phyloP scores from a whole-genome alignment of 1,140 invertebrate species.

The Cheumatopsyche charites region DNA sequence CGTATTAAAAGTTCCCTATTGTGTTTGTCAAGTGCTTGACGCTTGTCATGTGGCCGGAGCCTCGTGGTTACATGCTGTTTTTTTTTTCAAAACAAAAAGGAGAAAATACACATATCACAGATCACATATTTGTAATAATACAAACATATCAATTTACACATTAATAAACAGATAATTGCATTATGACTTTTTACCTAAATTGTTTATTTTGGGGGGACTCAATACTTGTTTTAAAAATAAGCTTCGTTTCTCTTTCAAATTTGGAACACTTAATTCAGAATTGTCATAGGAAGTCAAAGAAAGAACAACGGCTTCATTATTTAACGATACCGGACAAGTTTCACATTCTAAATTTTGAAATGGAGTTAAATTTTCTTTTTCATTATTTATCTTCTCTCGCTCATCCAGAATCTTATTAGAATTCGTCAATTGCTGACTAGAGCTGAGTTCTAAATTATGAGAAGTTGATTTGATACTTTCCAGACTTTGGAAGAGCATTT shows the following conservation, averaged over 20 bases:
- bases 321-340: constrained; percentile 26
- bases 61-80: too few species aligned
- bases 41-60: too few species aligned
- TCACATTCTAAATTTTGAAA: constrained; percentile 51
- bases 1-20: too few species aligned
- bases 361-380: constrained; percentile 50
- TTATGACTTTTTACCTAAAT: constrained; percentile 51
- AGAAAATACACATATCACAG: constrained; percentile 14
- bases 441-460: constrained; percentile 48
- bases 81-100: too few species aligned
- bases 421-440: constrained; percentile 52
- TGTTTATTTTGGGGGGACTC: constrained; percentile 64
- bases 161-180: neutral
- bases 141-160: too few species aligned
- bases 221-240: constrained; percentile 67
- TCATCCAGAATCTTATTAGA: constrained; percentile 50
- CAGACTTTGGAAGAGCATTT: constrained; percentile 55
- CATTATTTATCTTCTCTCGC: constrained; percentile 50
- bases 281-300: constrained; percentile 49
- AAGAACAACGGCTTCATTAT: constrained; percentile 42
- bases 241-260: constrained; percentile 63
- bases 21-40: too few species aligned
- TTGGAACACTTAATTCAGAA: constrained; percentile 50
- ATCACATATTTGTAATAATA: neutral
- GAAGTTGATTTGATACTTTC: constrained; percentile 50